phyloP scores from a whole-genome alignment of 2,113 vertebrate species.

The Mus musculus region DNA sequence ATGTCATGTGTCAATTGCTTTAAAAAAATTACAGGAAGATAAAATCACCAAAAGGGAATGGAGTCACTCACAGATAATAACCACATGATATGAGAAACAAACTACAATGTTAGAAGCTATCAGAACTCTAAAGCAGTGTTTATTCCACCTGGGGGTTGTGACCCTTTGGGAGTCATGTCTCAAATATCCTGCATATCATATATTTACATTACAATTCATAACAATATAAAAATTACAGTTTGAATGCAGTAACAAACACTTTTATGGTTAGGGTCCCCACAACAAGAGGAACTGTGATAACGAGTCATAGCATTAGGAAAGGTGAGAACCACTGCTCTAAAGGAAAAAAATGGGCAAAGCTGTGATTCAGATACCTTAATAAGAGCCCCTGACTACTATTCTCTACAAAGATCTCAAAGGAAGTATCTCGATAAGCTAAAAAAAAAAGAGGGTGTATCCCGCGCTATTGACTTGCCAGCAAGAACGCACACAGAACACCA shows the following conservation, averaged over 20 bases:
- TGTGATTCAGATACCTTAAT: not conserved
- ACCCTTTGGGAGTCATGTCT: not conserved
- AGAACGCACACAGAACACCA: too few species aligned
- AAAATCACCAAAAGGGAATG: not conserved
- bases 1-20: slow-evolving; percentile 12
- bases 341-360: not conserved
- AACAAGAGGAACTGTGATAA: not conserved
- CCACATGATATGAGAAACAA: not conserved
- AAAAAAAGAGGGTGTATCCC: too few species aligned
- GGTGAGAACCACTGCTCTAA: not conserved
- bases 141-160: too few species aligned
- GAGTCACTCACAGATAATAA: not conserved
- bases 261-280: not conserved
- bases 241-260: not conserved
- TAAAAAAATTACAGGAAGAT: not conserved
- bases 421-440: not conserved
- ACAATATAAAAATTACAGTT: not conserved
- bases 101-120: not conserved
- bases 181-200: not conserved
- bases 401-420: not conserved
- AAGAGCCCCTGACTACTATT: not conserved
- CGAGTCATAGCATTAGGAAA: not conserved
- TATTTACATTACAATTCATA: not conserved
- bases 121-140: too few species aligned
- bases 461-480: too few species aligned